These are phyloP conservation scores for Trachelus tabidus DNA, from an alignment of 2,888 invertebrate species.

Conservation along the genomic window DNA sequence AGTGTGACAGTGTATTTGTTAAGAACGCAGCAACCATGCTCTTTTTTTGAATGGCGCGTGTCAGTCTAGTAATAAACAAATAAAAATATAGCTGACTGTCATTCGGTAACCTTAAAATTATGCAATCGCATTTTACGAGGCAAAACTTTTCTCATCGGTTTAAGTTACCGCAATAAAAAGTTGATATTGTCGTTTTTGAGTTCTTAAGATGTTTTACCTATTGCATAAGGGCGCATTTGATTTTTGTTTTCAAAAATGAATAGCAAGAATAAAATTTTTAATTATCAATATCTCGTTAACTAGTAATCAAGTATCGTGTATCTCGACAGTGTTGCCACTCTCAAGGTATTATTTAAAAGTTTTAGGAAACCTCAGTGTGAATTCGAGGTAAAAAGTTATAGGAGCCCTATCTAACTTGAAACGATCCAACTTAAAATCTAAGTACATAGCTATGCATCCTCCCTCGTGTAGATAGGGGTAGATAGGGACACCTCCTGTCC, in stretches of 20 bases:
- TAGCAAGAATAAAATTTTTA: not conserved
- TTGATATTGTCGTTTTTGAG: not conserved
- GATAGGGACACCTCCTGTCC: conserved; percentile 34
- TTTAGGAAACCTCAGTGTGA: not conserved
- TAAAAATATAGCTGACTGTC: not conserved
- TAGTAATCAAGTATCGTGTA: not conserved
- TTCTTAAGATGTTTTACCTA: not conserved
- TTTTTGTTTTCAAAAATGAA: not conserved
- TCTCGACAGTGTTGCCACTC: not conserved
- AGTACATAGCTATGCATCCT: conserved; percentile 45
- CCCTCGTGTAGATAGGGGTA: conserved; percentile 32
- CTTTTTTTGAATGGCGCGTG: too few relatives aligned
- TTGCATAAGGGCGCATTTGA: not conserved
- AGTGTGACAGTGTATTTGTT: too few relatives aligned
- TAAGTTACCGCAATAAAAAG: not conserved
- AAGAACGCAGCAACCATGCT: too few relatives aligned
- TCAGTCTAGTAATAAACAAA: not conserved
- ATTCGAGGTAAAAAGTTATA: conserved; percentile 28
- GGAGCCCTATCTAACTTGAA: conserved; percentile 30
- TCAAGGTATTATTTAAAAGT: not conserved
- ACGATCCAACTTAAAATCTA: conserved; percentile 42
- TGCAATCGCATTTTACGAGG: not conserved
- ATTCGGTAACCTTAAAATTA: not conserved
- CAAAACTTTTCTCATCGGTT: not conserved
- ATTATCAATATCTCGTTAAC: not conserved